A percentile compares a stretch with the other conserved stretches of the same genome.
phyloP scores from a whole-genome alignment of 2,888 invertebrate genomes.

The Odontothrips loti region DNA sequence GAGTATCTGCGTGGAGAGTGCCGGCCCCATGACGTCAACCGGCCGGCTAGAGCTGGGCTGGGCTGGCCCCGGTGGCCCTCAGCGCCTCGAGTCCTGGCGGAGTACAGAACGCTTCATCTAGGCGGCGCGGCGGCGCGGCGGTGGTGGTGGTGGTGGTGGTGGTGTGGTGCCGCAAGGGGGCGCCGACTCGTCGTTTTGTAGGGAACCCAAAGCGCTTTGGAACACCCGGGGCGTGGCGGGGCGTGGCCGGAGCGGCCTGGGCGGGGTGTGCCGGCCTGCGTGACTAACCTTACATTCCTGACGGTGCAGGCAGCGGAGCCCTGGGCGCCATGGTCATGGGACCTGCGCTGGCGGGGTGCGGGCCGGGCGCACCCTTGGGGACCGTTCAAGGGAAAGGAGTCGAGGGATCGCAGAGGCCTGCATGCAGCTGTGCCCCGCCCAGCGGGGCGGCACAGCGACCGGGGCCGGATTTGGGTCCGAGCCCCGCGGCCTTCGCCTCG shows the following conservation, averaged over 20 bases:
- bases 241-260: background rate
- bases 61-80: background rate
- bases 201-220: background rate
- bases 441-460: background rate
- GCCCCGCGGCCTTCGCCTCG: no score
- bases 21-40: background rate
- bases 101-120: background rate
- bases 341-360: no score
- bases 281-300: conserved; percentile 4
- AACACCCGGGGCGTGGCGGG: no score
- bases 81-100: background rate
- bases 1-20: background rate
- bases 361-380: background rate
- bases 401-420: no score
- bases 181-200: background rate
- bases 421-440: no score
- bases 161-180: no score
- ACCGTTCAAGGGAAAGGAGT: background rate
- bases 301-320: background rate
- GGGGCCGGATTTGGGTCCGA: background rate
- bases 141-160: no score
- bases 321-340: no score
- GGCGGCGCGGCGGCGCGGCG: background rate
- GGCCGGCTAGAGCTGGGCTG: background rate
- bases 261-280: background rate